Conservation (phyloP, 2,113 vertebrate genomes). For the Sinocyclocheilus anophthalmus region DNA sequence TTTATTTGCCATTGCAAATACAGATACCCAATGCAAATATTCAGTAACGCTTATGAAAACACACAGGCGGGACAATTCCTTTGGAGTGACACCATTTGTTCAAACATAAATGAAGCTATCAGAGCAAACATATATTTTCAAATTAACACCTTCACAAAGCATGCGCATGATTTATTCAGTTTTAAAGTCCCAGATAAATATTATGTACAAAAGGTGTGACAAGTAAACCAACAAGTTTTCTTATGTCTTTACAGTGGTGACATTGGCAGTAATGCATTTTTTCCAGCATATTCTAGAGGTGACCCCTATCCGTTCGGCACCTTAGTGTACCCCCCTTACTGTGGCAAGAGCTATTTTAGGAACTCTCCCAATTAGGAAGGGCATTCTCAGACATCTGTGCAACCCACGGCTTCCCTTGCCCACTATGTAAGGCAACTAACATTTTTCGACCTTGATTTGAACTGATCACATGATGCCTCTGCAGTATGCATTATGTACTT, state of each 20-base stretch:
- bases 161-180: background rate
- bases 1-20: background rate
- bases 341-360: constrained; percentile 73
- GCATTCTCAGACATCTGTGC: constrained; percentile 65
- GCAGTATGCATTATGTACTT: background rate
- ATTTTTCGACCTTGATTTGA: background rate
- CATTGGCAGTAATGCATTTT: background rate
- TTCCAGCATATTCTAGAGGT: constrained; percentile 42
- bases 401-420: constrained; percentile 35
- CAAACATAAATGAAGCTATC: background rate
- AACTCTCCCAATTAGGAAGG: constrained; percentile 57
- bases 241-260: background rate
- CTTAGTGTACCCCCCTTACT: constrained; percentile 64
- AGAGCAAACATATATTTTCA: background rate
- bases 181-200: background rate
- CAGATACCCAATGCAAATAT: background rate
- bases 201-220: background rate
- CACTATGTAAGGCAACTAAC: constrained; percentile 5
- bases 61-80: background rate
- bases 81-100: background rate
- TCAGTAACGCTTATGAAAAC: background rate
- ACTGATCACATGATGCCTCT: background rate
- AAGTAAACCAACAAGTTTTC: background rate
- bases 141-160: background rate
- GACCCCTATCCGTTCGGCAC: constrained; percentile 41